Base-by-base conservation (phyloP, 2,113 vertebrate species). In the Eclectus roratus region DNA sequence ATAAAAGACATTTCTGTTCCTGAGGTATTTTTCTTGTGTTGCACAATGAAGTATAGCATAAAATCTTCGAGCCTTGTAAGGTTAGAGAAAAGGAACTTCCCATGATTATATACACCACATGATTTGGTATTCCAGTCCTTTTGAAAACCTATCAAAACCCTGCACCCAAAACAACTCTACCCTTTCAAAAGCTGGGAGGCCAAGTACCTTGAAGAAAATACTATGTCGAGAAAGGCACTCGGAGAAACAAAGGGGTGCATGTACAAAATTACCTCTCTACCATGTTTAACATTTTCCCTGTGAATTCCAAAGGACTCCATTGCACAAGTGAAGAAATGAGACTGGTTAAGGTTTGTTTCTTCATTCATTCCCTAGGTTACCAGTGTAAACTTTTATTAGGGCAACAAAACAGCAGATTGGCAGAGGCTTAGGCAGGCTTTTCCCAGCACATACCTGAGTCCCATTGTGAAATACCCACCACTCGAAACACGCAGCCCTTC, bases 11-110 rank as follows among this genome's bases (percentile, higher is more conserved):
- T 91, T 96, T 96, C 44, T 81, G 73, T 93, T 85, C 73, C 44
- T 63, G 78, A 88, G 95, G 80, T 88, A 86, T 95, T 97, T 93
- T 83, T 72, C 89, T 85, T 81, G 77, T 86, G 71, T 94, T 96
- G 77, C 76, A 82, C 88, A 92, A 90, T 66, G 74, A 78, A 77
- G 83, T 91, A 91, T 79, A 95, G 37, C 72, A 78, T 88, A 69
- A 93, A 93, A 91, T 89, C 80, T 93, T 84, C 85, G 63, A 93
- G 91, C 72, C 91, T 91, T 94, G 65, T 94, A 92, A 94, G 85
- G 89, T 79, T 85, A 80, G 53, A 81, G 83, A 89, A 94, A 86
- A 94, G 52, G 68, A 92, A 33, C 84, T 87, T 94, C 53, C 53
- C 70, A 50, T 85, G 66, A 82, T 94, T 92, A 80, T 28, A 80